phyloP scores from a whole-genome alignment of 2,797 vertebrate genomes.

The Lutjanus campechanus region DNA sequence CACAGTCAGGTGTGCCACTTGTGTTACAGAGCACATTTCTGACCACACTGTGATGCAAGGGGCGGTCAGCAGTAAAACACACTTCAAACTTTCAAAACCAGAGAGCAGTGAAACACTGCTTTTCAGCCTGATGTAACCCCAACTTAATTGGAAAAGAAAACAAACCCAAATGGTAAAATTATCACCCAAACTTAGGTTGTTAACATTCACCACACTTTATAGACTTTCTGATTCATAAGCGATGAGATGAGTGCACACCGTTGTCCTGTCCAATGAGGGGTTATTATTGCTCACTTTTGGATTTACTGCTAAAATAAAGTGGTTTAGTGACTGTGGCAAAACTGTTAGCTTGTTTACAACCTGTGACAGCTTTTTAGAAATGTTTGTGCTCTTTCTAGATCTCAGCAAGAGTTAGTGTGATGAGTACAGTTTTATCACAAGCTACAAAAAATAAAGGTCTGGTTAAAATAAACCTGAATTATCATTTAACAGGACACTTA shows the following conservation, averaged over 20 bases:
- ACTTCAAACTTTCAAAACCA: too few relatives aligned
- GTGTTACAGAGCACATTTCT: neutral
- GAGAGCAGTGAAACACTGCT: neutral
- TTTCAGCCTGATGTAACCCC: neutral
- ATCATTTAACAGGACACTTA: conserved; percentile 38
- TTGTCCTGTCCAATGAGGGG: neutral
- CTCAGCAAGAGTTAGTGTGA: conserved; percentile 4
- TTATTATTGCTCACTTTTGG: neutral
- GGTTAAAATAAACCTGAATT: conserved; percentile 28
- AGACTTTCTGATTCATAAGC: neutral
- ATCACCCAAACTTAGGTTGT: neutral
- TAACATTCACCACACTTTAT: neutral
- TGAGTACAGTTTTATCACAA: conserved; percentile 12
- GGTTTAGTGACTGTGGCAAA: neutral
- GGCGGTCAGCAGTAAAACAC: neutral
- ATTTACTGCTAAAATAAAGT: neutral
- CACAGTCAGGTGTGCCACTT: too few relatives aligned
- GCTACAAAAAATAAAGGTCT: neutral
- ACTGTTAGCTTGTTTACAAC: neutral
- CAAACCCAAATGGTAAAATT: neutral
- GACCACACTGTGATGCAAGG: neutral
- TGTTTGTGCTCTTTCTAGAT: neutral
- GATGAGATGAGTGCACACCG: neutral
- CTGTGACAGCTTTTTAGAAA: neutral
- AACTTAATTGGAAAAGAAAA: neutral